phyloP scores from a whole-genome alignment of 2,113 vertebrate genomes.

The Prietella phreatophila region DNA sequence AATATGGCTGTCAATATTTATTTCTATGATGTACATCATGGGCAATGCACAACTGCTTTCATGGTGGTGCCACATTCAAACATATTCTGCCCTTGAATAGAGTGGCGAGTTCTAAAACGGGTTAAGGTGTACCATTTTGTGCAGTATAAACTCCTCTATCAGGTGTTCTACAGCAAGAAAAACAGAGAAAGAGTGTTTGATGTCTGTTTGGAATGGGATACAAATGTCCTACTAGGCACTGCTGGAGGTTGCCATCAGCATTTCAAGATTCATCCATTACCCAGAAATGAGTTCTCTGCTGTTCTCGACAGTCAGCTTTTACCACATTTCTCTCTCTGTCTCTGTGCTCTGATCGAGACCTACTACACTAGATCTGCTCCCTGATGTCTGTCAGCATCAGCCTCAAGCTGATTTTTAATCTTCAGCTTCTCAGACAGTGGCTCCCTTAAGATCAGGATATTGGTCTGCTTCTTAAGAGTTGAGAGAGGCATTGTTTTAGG shows the following conservation, averaged over 20 bases:
- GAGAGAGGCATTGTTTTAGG: not conserved
- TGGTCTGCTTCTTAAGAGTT: conserved; percentile 20
- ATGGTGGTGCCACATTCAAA: not conserved
- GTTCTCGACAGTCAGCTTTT: conserved; percentile 33
- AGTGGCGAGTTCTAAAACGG: conserved; percentile 7
- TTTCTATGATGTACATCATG: not conserved
- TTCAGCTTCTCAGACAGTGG: conserved; percentile 7
- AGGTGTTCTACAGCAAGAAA: conserved; percentile 16
- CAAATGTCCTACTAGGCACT: conserved; percentile 44
- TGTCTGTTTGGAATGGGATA: conserved; percentile 45
- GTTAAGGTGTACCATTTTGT: not conserved
- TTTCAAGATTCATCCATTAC: conserved; percentile 50
- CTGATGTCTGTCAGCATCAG: conserved; percentile 35
- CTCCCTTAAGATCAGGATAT: conserved; percentile 20
- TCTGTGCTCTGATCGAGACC: conserved; percentile 15
- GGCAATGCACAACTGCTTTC: not conserved
- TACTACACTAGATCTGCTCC: conserved; percentile 16
- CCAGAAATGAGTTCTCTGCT: conserved; percentile 32
- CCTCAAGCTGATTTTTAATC: conserved; percentile 38
- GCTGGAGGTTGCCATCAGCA: conserved; percentile 44
- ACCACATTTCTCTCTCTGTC: not conserved
- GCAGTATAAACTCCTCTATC: conserved; percentile 24
- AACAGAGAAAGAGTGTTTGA: conserved; percentile 9
- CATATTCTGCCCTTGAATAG: not conserved
- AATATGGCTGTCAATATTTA: conserved; percentile 2